Conservation (phyloP, 2,888 invertebrate genomes). For the Caenorhabditis doughertyi region DNA sequence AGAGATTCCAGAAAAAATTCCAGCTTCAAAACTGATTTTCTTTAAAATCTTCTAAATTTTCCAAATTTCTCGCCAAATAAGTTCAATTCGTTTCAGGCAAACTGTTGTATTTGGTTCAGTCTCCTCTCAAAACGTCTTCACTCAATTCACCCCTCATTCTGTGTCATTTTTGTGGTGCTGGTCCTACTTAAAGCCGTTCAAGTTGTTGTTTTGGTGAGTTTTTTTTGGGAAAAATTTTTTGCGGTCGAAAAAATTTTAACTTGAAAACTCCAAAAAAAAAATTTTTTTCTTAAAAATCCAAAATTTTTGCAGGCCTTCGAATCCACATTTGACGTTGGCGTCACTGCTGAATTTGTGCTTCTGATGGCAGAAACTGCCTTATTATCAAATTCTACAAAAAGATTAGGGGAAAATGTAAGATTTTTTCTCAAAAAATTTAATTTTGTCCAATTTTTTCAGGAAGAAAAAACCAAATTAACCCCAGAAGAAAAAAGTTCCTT, state of each 20-base stretch:
- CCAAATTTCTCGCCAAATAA: background rate
- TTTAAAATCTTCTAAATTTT: background rate
- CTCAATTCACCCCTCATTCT: conserved; percentile 54
- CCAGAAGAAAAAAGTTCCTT: conserved; percentile 65
- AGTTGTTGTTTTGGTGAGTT: conserved; percentile 47
- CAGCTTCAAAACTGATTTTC: background rate
- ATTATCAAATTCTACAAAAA: conserved; percentile 36
- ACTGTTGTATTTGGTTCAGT: conserved; percentile 60
- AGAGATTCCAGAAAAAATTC: too few species aligned
- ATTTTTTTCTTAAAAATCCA: background rate
- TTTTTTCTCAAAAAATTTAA: background rate
- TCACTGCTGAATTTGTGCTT: conserved; percentile 51
- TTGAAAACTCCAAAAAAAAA: too few species aligned
- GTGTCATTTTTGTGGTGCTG: conserved; percentile 35
- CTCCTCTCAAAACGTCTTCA: conserved; percentile 59
- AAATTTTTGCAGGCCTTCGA: conserved; percentile 45
- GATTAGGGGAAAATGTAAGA: conserved; percentile 35
- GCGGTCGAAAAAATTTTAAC: too few species aligned
- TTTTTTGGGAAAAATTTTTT: too few species aligned
- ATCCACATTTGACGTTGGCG: conserved; percentile 32
- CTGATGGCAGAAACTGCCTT: conserved; percentile 63
- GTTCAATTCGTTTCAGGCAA: conserved; percentile 41
- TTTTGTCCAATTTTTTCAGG: conserved; percentile 9
- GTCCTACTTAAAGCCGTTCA: conserved; percentile 48
- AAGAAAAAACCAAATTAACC: conserved; percentile 39